Base-by-base conservation (phyloP, 2,888 invertebrate species). In the Hedychridium roseum region DNA sequence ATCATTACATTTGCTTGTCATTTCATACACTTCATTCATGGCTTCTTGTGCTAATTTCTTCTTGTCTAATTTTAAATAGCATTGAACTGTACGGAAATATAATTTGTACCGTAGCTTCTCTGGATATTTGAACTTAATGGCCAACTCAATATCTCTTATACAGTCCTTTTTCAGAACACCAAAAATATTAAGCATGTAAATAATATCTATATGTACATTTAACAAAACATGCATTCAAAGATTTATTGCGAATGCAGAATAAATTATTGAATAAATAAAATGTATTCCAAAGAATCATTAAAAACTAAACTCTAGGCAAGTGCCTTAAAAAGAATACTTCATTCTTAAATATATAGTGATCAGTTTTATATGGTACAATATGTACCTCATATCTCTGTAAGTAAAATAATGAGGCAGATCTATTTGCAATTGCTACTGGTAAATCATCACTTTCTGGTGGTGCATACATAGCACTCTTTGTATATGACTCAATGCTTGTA, bases 381-480 rank as follows among this genome's bases (percentile, higher is more conserved):
- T 65, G 66, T 75, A 87, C 88, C 80, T 86, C 70, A 75, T 81
- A 88, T 64, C 81, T 81, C 45, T 83, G 81, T 70, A 87, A 70
- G 58, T 84, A 82, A 64, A 86, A 81, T 32, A 87, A 80, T 5
- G 86, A 83, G 12, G 88, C 89, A 7, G 90, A 89, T 71, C 90
- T 81, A 64, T 90, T 89, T 0, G 87, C 88, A 41, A 87, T 76
- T 0, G 88, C 88, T 36, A 88, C 70, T 1, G 86, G 79, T 60
- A 85, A 85, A 74, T 85, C 84, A 7, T 82, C 78, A 32, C 83
- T 83, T 20, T 81, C 75, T 23, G 81, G 80, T 9, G 80, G 76
- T 3, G 89, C 87, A 68, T 81, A 84, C 42, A 83, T 70, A 6
- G 88, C 82, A 76, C 88, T 86, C 66, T 85, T 83, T 0, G 85